phyloP scores from a whole-genome alignment of 1,140 invertebrate genomes.

The Zaprionus inermis region DNA sequence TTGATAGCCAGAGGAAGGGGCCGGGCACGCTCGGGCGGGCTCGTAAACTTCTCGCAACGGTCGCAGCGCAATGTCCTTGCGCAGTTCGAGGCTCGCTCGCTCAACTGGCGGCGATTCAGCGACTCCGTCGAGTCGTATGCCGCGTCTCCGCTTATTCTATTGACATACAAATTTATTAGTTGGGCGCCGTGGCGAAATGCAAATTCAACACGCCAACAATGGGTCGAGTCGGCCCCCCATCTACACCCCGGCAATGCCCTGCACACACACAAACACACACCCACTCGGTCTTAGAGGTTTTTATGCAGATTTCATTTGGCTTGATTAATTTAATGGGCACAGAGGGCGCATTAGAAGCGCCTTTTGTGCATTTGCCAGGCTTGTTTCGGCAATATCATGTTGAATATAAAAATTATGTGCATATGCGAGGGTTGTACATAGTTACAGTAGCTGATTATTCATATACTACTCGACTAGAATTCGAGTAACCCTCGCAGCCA shows the following conservation, averaged over 20 bases:
- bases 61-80: conserved; percentile 76
- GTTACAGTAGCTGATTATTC: too few species aligned
- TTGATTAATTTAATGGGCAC: conserved; percentile 77
- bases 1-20: conserved; percentile 41
- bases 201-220: conserved; percentile 77
- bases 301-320: conserved; percentile 76
- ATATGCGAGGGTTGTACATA: conserved; percentile 20
- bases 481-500: conserved; percentile 18
- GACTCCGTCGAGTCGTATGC: not conserved
- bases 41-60: conserved; percentile 22
- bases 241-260: too few species aligned
- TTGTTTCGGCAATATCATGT: too few species aligned
- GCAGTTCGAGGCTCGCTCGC: conserved; percentile 65
- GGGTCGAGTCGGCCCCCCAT: conserved; percentile 12
- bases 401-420: conserved; percentile 33
- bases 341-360: conserved; percentile 55
- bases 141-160: conserved; percentile 55
- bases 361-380: conserved; percentile 59
- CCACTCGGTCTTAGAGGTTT: conserved; percentile 36
- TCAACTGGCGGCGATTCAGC: conserved; percentile 39
- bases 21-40: not conserved
- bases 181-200: conserved; percentile 74
- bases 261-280: conserved; percentile 9
- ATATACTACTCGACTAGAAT: not conserved
- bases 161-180: conserved; percentile 81